These are phyloP conservation scores for Helicorthomorpha holstii DNA, from an alignment of 1,140 invertebrate genomes.

Conservation along the genomic window DNA sequence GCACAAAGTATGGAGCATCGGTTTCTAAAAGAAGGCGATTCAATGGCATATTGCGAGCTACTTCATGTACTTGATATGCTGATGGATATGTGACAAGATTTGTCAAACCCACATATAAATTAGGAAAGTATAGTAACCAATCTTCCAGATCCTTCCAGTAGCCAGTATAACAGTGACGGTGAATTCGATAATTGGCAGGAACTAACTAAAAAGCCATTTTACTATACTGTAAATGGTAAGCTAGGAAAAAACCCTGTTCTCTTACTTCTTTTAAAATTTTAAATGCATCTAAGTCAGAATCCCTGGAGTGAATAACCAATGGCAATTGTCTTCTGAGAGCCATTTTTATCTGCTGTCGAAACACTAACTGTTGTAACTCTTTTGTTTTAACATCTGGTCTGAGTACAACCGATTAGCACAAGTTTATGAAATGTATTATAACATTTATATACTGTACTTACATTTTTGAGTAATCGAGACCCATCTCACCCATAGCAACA, in stretches of 20 bases:
- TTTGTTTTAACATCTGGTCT: not conserved
- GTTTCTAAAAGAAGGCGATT: conserved; percentile 30
- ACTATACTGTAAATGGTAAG: not conserved
- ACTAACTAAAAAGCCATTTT: conserved; percentile 18
- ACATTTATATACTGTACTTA: conserved; percentile 10
- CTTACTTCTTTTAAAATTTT: conserved; percentile 25
- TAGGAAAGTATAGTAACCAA: conserved; percentile 27
- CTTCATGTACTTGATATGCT: conserved; percentile 20
- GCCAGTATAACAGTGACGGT: conserved; percentile 32
- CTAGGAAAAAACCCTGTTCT: not conserved
- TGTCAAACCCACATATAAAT: conserved; percentile 29
- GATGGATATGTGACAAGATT: conserved; percentile 24
- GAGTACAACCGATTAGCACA: not conserved
- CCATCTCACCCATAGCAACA: conserved; percentile 31
- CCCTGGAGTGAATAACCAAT: conserved; percentile 28
- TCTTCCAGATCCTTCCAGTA: conserved; percentile 19
- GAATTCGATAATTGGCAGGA: conserved; percentile 26
- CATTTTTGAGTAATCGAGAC: conserved; percentile 30
- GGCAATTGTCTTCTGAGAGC: conserved; percentile 25
- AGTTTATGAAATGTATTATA: not conserved
- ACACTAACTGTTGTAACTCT: conserved; percentile 24
- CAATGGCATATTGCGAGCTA: conserved; percentile 25
- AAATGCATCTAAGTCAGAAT: conserved; percentile 27
- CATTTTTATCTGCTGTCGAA: conserved; percentile 24
- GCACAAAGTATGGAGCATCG: conserved; percentile 33